Percentiles rank a stretch among this genome's conserved stretches.
phyloP scores from a whole-genome alignment of 2,797 vertebrate species.

The Platyrinchus mystaceus region DNA sequence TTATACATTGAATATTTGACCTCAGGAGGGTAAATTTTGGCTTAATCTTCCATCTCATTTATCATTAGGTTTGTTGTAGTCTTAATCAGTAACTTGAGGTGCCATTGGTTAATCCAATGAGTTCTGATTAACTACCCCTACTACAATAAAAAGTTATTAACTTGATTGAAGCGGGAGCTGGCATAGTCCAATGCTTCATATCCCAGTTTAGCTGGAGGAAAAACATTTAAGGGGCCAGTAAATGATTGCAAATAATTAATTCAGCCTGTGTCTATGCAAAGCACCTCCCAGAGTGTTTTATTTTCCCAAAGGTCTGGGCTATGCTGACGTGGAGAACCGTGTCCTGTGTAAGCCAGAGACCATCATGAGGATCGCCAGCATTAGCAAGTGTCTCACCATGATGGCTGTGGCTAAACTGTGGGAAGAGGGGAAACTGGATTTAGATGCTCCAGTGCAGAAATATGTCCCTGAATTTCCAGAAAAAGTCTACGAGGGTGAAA shows the following conservation, averaged over 20 bases:
- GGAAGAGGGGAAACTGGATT: conserved; percentile 90
- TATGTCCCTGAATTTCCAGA: conserved; percentile 96
- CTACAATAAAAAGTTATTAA: not conserved
- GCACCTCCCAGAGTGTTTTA: not conserved
- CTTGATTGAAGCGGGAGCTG: not conserved
- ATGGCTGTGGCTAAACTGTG: conserved; percentile 89
- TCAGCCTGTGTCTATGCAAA: not conserved
- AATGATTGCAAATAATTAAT: not conserved
- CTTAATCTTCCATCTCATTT: not conserved
- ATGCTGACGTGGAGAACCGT: conserved; percentile 93
- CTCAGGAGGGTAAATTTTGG: not conserved
- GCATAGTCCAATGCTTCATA: not conserved
- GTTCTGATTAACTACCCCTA: not conserved
- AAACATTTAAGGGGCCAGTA: not conserved
- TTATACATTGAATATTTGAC: not conserved
- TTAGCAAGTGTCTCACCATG: conserved; percentile 95
- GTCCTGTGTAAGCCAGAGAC: conserved; percentile 87
- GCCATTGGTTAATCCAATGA: not conserved
- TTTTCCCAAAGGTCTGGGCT: conserved; percentile 84
- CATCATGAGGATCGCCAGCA: conserved; percentile 93
- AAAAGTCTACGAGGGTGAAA: conserved; percentile 89
- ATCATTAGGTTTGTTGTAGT: not conserved
- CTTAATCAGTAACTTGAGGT: not conserved
- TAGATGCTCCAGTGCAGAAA: conserved; percentile 91
- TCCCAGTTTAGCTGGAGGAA: not conserved